Evolutionary conservation across 2,113 vertebrate species (phyloP).

Genomic region (Ursus arctos): DNA sequence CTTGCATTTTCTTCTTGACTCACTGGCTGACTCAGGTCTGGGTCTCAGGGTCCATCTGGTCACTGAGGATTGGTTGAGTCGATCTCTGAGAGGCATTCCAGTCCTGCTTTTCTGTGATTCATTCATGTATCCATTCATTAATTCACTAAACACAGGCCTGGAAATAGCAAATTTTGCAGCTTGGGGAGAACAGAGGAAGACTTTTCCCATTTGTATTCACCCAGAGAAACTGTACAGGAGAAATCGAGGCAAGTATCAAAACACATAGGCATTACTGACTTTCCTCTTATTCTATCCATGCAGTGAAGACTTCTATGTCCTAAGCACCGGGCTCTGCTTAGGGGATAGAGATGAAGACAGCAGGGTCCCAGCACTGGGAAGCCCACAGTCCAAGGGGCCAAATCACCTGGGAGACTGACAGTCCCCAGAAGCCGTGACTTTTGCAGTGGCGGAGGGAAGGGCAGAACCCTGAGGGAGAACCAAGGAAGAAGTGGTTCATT

Average conservation of each 20-base stretch:
- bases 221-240: neutral
- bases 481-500: conserved; percentile 74
- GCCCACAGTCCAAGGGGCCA: neutral
- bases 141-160: neutral
- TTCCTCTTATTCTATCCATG: neutral
- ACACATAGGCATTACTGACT: neutral
- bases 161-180: neutral
- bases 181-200: neutral
- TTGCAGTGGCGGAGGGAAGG: conserved; percentile 5
- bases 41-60: neutral
- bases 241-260: neutral
- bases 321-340: neutral
- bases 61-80: neutral
- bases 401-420: neutral
- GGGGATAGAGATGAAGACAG: neutral
- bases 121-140: neutral
- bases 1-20: neutral
- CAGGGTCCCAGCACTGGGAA: neutral
- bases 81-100: neutral
- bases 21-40: neutral
- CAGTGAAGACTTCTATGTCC: neutral
- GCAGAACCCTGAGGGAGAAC: conserved; percentile 3
- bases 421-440: neutral
- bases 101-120: neutral
- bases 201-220: neutral